Evolutionary conservation across 2,888 invertebrate genomes (phyloP), one percentile per base, ranked within the genome.

Genomic region (Auanema freiburgensis): DNA sequence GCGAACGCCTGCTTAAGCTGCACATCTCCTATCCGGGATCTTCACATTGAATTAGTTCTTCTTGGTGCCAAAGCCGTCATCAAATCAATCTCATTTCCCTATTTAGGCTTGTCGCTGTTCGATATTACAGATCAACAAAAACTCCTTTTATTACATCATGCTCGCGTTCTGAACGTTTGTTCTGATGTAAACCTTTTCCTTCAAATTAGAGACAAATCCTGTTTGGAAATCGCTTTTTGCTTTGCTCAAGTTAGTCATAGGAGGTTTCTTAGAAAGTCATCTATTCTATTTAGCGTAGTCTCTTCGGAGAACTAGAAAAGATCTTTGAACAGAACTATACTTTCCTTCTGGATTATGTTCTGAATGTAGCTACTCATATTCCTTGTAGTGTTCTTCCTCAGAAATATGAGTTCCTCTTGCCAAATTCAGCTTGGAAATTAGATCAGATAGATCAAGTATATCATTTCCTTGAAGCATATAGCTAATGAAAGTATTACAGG

Each of bases 241-340:
- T 66, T 76, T 46, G 76, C 76, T 2, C 58, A 74, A 65, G 73
- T 75, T 14, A 11, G 41, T 57, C 46, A 21, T 6, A 24, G 11
- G 4, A 16, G 8, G 21, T 16, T 40, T 24, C 24, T 33, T 14
- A 16, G 8, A 1, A 25, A 6, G 4, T 11, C n/a, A 8, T 55
- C 42, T 25, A 33, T 33, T 8, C 3, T 33, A 8, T 33, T 33
- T 5, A 52, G 53, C 18, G 53, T 6, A 12, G n/a, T 24, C 24
- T 33, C 8, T 33, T 33, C 8, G 33, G 33, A 33, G 33, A 33
- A 33, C 33, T 33, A 3, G 18, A 46, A 8, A 46, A 46, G 46
- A 18, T 46, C 8, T 16, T 52, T 12, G 18, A 52, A 18, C 18
- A 52, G 24, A 46, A 46, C 46, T 18, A 46, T 21, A 5, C 46